Evolutionary conservation across 2,113 vertebrate genomes (phyloP).

Genomic region (Glaucidium brasilianum): DNA sequence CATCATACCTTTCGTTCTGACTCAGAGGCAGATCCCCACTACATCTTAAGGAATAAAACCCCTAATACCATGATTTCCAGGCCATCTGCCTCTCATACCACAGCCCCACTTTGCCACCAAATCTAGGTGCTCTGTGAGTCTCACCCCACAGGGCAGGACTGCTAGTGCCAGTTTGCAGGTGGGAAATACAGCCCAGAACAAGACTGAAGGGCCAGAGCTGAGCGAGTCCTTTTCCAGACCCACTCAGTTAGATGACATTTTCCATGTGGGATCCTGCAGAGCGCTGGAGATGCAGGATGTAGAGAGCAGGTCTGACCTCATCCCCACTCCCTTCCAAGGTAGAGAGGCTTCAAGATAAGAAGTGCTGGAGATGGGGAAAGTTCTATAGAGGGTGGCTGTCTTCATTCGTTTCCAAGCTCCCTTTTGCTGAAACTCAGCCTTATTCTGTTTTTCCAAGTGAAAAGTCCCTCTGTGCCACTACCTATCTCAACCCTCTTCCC

Average conservation of each 20-base stretch:
- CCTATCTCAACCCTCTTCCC: neutral
- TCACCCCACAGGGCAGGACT: neutral
- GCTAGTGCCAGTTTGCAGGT: neutral
- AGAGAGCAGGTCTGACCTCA: neutral
- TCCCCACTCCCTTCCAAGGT: neutral
- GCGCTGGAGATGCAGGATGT: neutral
- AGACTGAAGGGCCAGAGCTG: neutral
- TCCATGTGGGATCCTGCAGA: neutral
- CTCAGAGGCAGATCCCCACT: neutral
- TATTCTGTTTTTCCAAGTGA: neutral
- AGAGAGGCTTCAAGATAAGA: neutral
- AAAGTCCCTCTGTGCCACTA: neutral
- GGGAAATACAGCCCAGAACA: neutral
- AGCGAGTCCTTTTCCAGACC: neutral
- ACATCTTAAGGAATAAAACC: neutral
- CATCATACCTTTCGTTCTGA: neutral
- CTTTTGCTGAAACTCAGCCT: neutral
- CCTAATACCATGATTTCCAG: neutral
- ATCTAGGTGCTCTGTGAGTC: accelerated
- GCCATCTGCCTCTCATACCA: neutral
- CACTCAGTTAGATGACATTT: neutral
- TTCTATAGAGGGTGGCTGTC: neutral
- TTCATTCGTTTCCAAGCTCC: neutral
- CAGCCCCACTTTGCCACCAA: neutral
- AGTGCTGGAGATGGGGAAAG: neutral